Base-by-base conservation (phyloP, 2,113 vertebrate genomes). In the Leptocoma aspasia region DNA sequence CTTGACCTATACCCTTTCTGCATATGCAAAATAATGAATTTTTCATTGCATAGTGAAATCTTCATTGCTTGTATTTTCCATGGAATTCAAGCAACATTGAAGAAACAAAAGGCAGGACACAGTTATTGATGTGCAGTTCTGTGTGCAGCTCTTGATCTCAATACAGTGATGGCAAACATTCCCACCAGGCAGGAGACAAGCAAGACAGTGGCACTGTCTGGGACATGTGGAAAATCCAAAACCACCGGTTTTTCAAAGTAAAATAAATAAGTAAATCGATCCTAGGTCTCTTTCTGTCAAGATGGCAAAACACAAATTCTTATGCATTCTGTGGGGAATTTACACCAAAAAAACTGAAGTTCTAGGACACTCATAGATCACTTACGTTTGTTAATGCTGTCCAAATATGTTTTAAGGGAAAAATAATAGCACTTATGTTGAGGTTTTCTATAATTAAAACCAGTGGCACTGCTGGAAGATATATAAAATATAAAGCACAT, bases 21-120 rank as follows among this genome's bases (percentile, higher is more conserved):
- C 31, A 75, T 49, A 69, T 27, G 31, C 31, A 90, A 91, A 86
- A 56, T 76, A 69, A 75, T 86, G 68, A 91, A 69, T 81, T 61
- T 90, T 85, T 86, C 60, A 91, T 69, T 56, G 54, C 54, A 30
- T 13, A 39, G 49, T 0, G 0, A 56, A 69, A 37, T 57, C 27
- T 37, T 59, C 2, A 1, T 20, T 50, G 44, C 17, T 56, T 71
- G 31, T 66, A 78, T 91, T 73, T 80, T 23, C 72, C 56, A 22
- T 26, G 16, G 23, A 17, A 50, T 70, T 42, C 2, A 1, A 86
- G 42, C 21, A 86, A 77, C 24, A 20, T 0, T 50, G 33, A 82
- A 42, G 33, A 50, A 81, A 71, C 12, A 59, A 61, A 81, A 81
- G 39, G 42, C 54, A 89, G 47, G 54, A 64, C 31, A 21, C 21